Evolutionary conservation across 2,797 vertebrate genomes (phyloP), one percentile per base, ranked within the genome.

Genomic region (Esox masquinongy): DNA sequence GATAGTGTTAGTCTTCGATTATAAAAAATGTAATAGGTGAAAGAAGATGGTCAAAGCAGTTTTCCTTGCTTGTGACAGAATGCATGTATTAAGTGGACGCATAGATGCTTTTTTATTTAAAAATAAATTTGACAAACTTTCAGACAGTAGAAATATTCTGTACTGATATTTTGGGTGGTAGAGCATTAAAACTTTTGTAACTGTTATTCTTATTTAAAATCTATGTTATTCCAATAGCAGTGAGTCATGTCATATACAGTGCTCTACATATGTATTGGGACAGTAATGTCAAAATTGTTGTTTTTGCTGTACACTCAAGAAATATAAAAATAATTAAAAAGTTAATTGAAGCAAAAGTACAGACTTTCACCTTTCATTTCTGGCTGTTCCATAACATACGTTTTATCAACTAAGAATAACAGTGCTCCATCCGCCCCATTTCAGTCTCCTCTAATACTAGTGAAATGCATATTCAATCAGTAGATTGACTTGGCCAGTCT

Each of bases 1-100:
- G 79, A 47, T 59, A 72, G 70, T 76, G 83, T 90, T 90, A 91
- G 83, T 88, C 16, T 56, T 80, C 61, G 47, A 85, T 83, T 84
- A 86, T 1, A 77, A 87, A 67, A 85, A 82, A 77, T 74, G 50
- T 15, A 49, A 11, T 74, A 88, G 79, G 75, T 84, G 80, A 67
- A 43, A 76, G 78, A 43, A 76, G 78, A 83, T 84, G 79, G 74
- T 91, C 84, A 87, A 80, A 75, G 79, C 70, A 68, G 66, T 34
- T 19, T 68, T 81, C 77, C 0, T 83, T 31, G 16, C 14, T 19
- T 16, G 70, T 11, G 43, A 70, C 1, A 47, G 43, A 47, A 47
- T 47, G 43, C 43, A 47, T n/a, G 6, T 66, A 73, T 39, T 8
- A 82, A 84, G 78, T 83, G 24, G 81, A 83, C 59, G 69, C 66